Evolutionary conservation across 2,888 invertebrate genomes (phyloP).

Genomic region (Xestia xanthographa): DNA sequence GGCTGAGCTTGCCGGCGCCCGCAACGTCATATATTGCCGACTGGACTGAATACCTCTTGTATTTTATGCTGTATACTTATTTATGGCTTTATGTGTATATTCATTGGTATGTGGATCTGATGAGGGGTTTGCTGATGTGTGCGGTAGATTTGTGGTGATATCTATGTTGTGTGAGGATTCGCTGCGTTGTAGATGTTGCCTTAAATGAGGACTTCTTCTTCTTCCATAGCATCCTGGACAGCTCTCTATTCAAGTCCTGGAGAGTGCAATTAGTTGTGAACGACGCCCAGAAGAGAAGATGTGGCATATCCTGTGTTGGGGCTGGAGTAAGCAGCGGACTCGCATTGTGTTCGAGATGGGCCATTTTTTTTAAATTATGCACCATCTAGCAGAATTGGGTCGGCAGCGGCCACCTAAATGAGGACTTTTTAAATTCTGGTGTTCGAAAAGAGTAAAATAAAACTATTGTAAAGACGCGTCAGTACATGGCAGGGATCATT

Average conservation of each 20-base stretch:
- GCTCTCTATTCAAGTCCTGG: too few species aligned
- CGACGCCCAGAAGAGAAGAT: too few species aligned
- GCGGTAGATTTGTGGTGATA: conserved; percentile 14
- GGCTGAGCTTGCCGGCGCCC: conserved; percentile 72
- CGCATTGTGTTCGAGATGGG: too few species aligned
- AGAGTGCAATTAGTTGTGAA: too few species aligned
- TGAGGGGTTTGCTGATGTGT: conserved; percentile 36
- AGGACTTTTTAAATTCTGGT: not conserved
- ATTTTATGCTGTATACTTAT: conserved; percentile 68
- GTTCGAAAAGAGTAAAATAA: too few species aligned
- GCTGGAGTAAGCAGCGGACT: too few species aligned
- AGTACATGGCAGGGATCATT: too few species aligned
- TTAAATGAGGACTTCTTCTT: not conserved
- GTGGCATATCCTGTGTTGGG: too few species aligned
- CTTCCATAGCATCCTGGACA: too few species aligned
- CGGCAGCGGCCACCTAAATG: not conserved
- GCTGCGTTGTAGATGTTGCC: not conserved
- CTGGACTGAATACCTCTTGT: conserved; percentile 65
- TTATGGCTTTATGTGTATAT: conserved; percentile 70
- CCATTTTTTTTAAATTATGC: too few species aligned
- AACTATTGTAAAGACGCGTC: too few species aligned
- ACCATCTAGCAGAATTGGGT: too few species aligned
- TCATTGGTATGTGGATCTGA: conserved; percentile 65
- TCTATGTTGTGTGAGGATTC: not conserved
- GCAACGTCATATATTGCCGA: conserved; percentile 69